A percentile compares a stretch with the other conserved stretches of the same genome.
phyloP scores from a whole-genome alignment of 2,113 vertebrate genomes.

The Corynorhinus townsendii region DNA sequence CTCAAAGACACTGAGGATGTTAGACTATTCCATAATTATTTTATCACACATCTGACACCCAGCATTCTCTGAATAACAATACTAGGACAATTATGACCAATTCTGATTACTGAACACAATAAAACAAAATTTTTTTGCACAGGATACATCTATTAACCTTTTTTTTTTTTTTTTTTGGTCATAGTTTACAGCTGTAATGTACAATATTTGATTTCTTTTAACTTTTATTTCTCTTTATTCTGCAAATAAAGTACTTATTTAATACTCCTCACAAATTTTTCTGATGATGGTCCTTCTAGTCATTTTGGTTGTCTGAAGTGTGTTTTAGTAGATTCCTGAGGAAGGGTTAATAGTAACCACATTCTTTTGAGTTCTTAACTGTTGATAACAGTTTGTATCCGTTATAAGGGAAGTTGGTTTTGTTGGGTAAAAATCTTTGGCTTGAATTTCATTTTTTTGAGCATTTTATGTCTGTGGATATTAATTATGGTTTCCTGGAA shows the following conservation, averaged over 20 bases:
- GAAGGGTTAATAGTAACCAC: neutral
- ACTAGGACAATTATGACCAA: neutral
- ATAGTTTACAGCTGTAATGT: neutral
- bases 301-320: neutral
- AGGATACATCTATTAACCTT: neutral
- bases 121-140: neutral
- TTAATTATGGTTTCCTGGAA: neutral
- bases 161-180: neutral
- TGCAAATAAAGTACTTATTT: neutral
- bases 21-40: neutral
- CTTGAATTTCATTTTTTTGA: neutral
- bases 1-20: neutral
- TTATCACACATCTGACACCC: neutral
- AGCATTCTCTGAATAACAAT: neutral
- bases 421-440: neutral
- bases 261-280: neutral
- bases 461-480: neutral
- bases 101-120: neutral
- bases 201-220: neutral
- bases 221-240: neutral
- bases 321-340: neutral
- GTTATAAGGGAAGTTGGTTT: neutral
- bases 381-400: neutral
- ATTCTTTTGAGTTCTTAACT: neutral
- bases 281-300: neutral